Evolutionary conservation across 2,888 invertebrate genomes (phyloP), one percentile per base, ranked within the genome.

Genomic region (Alsophila aescularia): DNA sequence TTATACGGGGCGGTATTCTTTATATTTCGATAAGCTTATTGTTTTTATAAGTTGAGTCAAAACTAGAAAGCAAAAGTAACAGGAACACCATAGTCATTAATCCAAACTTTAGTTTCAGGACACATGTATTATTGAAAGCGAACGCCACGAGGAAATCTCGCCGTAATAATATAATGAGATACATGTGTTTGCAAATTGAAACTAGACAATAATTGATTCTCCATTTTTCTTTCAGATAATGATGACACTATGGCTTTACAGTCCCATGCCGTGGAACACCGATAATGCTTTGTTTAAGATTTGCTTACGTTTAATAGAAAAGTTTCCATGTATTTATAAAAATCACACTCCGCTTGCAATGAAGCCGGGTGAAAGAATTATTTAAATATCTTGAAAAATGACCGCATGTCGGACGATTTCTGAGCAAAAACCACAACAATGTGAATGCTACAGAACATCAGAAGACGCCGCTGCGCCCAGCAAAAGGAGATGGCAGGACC

Each of bases 181-280:
- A 83, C 85, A 85, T 85, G 85, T 83, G 85, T 80, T 57, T 79
- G 69, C 39, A 60, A 79, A 74, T 79, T 77, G 70, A 59, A 74
- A 57, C 69, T 73, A 75, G 66, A 76, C 62, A 73, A 75, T 73
- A 72, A 76, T 83, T 85, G 85, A 85, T 80, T 74, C 76, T 76
- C 69, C 79, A 81, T 90, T 90, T 89, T 83, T 87, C 85, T 90
- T 90, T 90, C 90, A 90, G 90, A 90, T 90, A 86, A 79, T 84
- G 87, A 89, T 88, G 87, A 81, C 87, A 80, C 79, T 80, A 79
- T 73, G 80, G 79, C 79, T 83, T 81, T 79, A 84, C 84, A 75
- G 81, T 85, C 81, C 77, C 86, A 81, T 85, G 87, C 86, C 58
- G 88, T 80, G 84, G 79, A 72, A 77, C 82, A 68, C 54, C 79